A percentile compares a stretch with the other conserved stretches of the same genome.
phyloP scores from a whole-genome alignment of 2,797 vertebrate genomes.

The Bucorvus abyssinicus region DNA sequence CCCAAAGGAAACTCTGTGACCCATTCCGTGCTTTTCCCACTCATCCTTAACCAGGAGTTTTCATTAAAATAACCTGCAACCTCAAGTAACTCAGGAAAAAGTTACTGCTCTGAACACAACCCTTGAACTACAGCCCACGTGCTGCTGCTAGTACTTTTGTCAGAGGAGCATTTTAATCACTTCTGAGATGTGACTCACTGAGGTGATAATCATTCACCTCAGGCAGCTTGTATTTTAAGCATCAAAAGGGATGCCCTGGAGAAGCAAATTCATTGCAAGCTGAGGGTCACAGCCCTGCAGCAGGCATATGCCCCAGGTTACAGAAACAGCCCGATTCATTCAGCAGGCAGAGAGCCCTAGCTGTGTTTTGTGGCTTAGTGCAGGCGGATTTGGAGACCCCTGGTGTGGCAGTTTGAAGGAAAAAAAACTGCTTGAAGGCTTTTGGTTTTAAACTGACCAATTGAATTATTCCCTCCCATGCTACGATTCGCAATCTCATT shows the following conservation, averaged over 20 bases:
- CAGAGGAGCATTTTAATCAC: background rate
- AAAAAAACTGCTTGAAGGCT: too few relatives aligned
- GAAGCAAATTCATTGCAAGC: background rate
- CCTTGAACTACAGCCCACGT: background rate
- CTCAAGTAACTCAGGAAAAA: background rate
- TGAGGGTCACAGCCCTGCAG: background rate
- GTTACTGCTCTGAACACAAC: background rate
- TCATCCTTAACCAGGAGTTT: background rate
- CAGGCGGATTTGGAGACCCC: background rate
- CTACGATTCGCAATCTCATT: too few relatives aligned
- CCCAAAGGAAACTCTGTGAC: background rate
- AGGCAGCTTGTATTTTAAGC: background rate
- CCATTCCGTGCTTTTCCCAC: background rate
- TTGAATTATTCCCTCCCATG: too few relatives aligned
- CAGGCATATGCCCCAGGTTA: background rate
- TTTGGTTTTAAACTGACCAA: too few relatives aligned
- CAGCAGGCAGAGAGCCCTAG: background rate
- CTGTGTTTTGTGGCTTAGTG: background rate
- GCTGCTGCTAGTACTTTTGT: background rate
- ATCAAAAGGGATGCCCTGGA: background rate
- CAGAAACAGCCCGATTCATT: background rate
- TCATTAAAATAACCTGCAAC: background rate
- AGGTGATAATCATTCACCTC: background rate
- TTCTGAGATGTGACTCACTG: background rate
- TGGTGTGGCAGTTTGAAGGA: too few relatives aligned